Base-by-base conservation (phyloP, 2,888 invertebrate genomes). In the Pyrrhia umbra region DNA sequence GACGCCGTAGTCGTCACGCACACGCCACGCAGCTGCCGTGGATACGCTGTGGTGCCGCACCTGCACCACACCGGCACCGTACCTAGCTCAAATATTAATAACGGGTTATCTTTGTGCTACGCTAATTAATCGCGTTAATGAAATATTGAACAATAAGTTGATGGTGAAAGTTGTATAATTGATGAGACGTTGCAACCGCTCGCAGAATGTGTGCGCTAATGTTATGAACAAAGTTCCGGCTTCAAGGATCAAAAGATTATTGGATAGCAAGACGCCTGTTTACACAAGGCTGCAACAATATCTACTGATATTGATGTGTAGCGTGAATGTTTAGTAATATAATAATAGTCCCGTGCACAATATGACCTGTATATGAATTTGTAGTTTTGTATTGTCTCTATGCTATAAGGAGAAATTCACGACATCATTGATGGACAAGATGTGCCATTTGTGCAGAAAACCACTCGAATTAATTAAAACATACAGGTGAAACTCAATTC, bases 91-190 rank as follows among this genome's bases (percentile, higher is more conserved):
- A 82, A 84, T 84, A 87, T 85, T 87, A 87, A 88, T 87, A 83
- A 77, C 77, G 70, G 81, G 82, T 83, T 82, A 88, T 85, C 85
- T 85, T 85, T 85, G 85, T 78, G 71, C 68, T 65, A 21, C 75
- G 77, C 79, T 85, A 81, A 87, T 87, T 86, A 86, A 86, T 86
- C 79, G 69, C 84, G 77, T 80, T 81, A 73, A 80, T 85, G 81
- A 82, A 84, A 85, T 86, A 84, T 85, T 86, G 81, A 67, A 77
- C 79, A 62, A 52, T 56, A 57, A 65, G 45, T 52, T 52, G 49
- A 51, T 34, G 46, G n/a, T 46, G 40, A 56, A 58, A 76, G 58
- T 59, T 71, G 57, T 68, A 45, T 64, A 34, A 63, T 61, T 54
- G 71, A 68, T 70, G 27, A 62, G 25, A 16, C 21, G 54, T 4